These are phyloP conservation scores for Trididemnum nubilum DNA, from an alignment of 23 tunicate species.

Conservation along the genomic window DNA sequence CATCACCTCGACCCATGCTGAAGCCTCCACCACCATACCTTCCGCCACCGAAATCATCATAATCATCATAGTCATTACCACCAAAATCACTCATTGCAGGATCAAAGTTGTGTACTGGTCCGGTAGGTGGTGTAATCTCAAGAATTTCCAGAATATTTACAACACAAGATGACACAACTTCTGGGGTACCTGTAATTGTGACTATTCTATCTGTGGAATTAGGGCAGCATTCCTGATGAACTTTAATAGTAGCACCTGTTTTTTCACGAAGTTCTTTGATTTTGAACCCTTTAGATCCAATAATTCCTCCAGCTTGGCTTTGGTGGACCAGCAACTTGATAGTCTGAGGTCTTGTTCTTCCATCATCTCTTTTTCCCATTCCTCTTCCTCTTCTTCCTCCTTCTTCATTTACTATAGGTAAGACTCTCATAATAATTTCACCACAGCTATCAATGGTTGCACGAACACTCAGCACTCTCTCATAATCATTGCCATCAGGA, in stretches of 20 bases:
- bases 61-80: slow-evolving; percentile 4
- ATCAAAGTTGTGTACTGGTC: slow-evolving; percentile 68
- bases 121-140: slow-evolving; percentile 79
- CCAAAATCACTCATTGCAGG: slow-evolving; percentile 50
- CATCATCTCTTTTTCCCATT: not conserved
- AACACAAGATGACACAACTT: slow-evolving; percentile 74
- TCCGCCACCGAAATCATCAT: slow-evolving; percentile 47
- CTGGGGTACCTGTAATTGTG: slow-evolving; percentile 77
- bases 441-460: slow-evolving; percentile 86
- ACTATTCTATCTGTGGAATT: slow-evolving; percentile 84
- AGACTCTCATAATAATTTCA: slow-evolving; percentile 60
- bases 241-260: slow-evolving; percentile 88
- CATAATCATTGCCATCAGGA: slow-evolving; percentile 75
- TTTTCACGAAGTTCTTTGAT: slow-evolving; percentile 88
- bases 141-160: slow-evolving; percentile 78
- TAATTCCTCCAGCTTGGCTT: slow-evolving; percentile 88
- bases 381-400: slow-evolving; percentile 28
- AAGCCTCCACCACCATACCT: slow-evolving; percentile 41
- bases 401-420: slow-evolving; percentile 57
- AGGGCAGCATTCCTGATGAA: slow-evolving; percentile 78
- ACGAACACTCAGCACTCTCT: slow-evolving; percentile 72
- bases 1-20: slow-evolving; percentile 46
- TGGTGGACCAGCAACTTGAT: slow-evolving; percentile 82
- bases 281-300: slow-evolving; percentile 80
- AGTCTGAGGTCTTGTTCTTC: slow-evolving; percentile 18